Evolutionary conservation across 2,797 vertebrate genomes (phyloP).

Genomic region (Tragopan temminckii): DNA sequence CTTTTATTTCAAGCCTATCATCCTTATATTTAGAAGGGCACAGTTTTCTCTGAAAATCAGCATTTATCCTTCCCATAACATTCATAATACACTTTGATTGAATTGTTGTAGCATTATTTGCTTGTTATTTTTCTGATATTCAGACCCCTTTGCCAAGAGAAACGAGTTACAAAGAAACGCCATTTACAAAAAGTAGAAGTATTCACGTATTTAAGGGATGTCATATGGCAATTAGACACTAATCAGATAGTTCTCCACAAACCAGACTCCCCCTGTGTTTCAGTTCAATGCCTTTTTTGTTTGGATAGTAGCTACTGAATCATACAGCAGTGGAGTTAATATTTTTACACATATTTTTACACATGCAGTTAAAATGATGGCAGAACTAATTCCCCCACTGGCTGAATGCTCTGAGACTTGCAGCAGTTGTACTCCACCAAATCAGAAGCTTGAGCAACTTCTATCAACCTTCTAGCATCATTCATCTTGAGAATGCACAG

Average conservation of each 20-base stretch:
- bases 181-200: not conserved
- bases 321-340: not conserved
- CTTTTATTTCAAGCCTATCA: not conserved
- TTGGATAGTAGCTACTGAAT: not conserved
- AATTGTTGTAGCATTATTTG: not conserved
- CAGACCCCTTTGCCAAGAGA: not conserved
- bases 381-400: not conserved
- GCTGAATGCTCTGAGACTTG: not conserved
- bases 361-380: not conserved
- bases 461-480: not conserved
- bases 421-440: not conserved
- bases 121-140: not conserved
- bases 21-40: not conserved
- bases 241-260: not conserved
- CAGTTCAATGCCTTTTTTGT: not conserved
- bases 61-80: not conserved
- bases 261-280: not conserved
- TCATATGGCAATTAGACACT: not conserved
- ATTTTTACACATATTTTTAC: not conserved
- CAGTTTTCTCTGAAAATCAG: not conserved
- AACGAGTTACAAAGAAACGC: not conserved
- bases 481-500: not conserved
- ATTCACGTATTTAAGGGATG: not conserved
- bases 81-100: not conserved
- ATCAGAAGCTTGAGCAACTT: not conserved